Conservation (phyloP, 2,888 invertebrate genomes). For the Uropetala carovei region DNA sequence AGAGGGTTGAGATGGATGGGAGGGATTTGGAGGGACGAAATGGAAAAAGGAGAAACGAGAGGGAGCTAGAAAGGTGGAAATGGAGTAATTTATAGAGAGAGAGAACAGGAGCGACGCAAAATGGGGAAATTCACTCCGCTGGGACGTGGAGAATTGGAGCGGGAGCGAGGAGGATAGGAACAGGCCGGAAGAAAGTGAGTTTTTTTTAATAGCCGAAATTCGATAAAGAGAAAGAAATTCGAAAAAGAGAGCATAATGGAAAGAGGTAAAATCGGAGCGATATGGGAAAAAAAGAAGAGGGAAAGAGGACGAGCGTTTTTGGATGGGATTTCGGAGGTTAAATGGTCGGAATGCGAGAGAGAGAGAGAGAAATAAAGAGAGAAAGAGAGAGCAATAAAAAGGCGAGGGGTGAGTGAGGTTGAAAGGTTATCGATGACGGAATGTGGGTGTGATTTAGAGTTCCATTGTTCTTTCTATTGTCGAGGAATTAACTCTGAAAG, state of each 20-base stretch:
- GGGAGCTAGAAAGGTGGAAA: neutral
- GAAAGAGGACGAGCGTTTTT: neutral
- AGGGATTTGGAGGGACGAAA: neutral
- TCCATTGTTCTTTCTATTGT: slow-evolving; percentile 5
- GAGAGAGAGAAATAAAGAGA: no score
- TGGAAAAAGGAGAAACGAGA: slow-evolving; percentile 18
- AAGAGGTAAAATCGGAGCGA: no score
- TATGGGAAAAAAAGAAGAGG: neutral
- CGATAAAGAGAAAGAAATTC: no score
- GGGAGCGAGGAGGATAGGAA: no score
- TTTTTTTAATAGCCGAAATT: no score
- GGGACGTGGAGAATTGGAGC: neutral
- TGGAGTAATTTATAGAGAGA: neutral
- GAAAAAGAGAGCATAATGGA: no score
- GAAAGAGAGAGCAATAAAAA: neutral
- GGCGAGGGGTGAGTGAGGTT: neutral
- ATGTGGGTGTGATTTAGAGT: slow-evolving; percentile 18
- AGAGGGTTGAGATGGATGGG: neutral
- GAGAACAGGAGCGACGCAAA: neutral
- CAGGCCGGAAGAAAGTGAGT: no score
- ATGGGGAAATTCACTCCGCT: neutral
- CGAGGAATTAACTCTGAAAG: slow-evolving; percentile 19
- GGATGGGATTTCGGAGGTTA: neutral
- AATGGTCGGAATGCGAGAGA: neutral
- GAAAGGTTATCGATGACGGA: slow-evolving; percentile 7